Conservation (phyloP, 1,140 invertebrate species). For the Drosophila ironensis region DNA sequence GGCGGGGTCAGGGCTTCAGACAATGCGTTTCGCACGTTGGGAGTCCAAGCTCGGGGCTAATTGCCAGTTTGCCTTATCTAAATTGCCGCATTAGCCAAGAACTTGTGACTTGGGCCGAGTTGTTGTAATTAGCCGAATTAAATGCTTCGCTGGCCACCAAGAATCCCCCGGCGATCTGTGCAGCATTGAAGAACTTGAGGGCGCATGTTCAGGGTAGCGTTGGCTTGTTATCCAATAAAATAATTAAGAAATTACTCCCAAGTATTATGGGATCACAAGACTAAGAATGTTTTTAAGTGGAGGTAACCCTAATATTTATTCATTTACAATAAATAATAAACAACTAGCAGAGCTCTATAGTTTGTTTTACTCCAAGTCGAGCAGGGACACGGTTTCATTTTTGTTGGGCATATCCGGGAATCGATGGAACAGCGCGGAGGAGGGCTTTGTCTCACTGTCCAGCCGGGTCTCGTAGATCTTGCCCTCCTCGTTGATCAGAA, state of each 20-base stretch:
- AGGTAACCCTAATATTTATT: constrained; percentile 14
- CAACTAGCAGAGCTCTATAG: background rate
- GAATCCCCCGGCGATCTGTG: constrained; percentile 21
- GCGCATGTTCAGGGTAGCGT: background rate
- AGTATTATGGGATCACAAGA: too few species aligned
- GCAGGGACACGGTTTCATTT: constrained; percentile 18
- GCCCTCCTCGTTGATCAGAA: constrained; percentile 56
- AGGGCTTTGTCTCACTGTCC: constrained; percentile 42
- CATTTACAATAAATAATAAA: constrained; percentile 38
- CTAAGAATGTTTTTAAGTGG: background rate
- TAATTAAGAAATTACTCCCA: constrained; percentile 28
- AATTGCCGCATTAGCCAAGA: constrained; percentile 76
- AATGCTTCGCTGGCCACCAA: constrained; percentile 62
- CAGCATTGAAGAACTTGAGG: constrained; percentile 19
- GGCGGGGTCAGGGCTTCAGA: constrained; percentile 71
- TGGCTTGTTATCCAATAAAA: constrained; percentile 4
- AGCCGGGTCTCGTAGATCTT: constrained; percentile 52
- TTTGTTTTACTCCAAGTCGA: constrained; percentile 28
- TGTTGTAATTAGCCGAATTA: constrained; percentile 69
- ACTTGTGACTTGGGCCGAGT: constrained; percentile 49
- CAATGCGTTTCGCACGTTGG: constrained; percentile 68
- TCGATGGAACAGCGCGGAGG: constrained; percentile 41
- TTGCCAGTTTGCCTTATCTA: constrained; percentile 72
- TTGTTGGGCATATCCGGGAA: constrained; percentile 63
- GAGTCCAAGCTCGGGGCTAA: constrained; percentile 41